Evolutionary conservation across 2,888 invertebrate species (phyloP).

Genomic region (Odontomyia ornata): DNA sequence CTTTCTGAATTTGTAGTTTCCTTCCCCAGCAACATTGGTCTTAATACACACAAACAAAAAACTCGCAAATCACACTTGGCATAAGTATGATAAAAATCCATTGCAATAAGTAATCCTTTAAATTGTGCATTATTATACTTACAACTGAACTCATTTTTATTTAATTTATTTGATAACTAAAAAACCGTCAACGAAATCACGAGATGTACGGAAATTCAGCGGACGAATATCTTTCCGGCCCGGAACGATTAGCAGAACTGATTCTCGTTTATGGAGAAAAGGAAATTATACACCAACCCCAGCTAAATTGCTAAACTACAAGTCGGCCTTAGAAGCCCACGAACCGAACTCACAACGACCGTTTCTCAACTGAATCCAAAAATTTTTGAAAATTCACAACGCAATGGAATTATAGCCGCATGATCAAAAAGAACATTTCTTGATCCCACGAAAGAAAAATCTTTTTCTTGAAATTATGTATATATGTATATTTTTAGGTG

Average conservation of each 20-base stretch:
- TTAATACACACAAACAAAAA: too few relatives aligned
- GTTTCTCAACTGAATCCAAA: conserved; percentile 48
- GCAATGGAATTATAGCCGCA: conserved; percentile 19
- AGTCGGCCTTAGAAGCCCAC: not conserved
- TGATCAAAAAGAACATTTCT: conserved; percentile 26
- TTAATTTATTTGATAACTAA: not conserved
- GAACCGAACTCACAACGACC: conserved; percentile 45
- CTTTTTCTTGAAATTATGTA: conserved; percentile 6
- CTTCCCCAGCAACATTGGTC: too few relatives aligned
- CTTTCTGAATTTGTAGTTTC: too few relatives aligned
- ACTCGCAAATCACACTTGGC: too few relatives aligned
- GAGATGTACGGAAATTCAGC: not conserved
- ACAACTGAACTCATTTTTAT: conserved; percentile 39
- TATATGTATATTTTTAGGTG: not conserved
- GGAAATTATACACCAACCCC: not conserved
- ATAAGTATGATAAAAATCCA: too few relatives aligned
- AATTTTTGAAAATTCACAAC: conserved; percentile 32
- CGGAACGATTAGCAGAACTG: not conserved
- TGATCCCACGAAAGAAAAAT: conserved; percentile 21
- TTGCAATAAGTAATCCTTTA: not conserved
- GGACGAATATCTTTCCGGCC: conserved; percentile 3
- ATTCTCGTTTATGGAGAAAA: not conserved
- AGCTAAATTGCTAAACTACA: conserved; percentile 6
- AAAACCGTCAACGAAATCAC: not conserved
- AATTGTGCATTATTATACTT: conserved; percentile 7